These are phyloP conservation scores for Julus scanicus DNA, from an alignment of 2,888 invertebrate species.

Conservation along the genomic window DNA sequence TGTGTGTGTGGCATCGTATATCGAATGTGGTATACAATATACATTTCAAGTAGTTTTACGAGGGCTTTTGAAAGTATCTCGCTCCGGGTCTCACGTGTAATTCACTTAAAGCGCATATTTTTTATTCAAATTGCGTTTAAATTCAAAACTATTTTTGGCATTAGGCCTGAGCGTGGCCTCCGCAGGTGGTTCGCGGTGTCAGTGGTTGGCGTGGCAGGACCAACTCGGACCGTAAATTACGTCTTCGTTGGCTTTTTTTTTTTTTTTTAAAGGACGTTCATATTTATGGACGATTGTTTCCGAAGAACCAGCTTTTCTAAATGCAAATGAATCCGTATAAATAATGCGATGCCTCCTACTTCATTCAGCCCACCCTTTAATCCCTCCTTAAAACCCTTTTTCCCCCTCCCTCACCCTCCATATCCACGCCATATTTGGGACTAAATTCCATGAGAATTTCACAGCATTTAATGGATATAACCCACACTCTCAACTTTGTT, in stretches of 20 bases:
- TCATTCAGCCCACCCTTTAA: not conserved
- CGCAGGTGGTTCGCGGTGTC: not conserved
- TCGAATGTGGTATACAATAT: too few species aligned
- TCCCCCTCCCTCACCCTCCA: too few species aligned
- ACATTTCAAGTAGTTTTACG: not conserved
- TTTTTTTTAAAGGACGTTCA: not conserved
- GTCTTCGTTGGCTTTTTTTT: not conserved
- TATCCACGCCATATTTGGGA: too few species aligned
- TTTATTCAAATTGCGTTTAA: not conserved
- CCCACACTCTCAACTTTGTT: too few species aligned
- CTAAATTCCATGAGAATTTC: too few species aligned
- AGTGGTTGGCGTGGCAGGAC: not conserved
- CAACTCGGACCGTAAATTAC: not conserved
- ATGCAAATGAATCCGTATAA: conserved; percentile 18
- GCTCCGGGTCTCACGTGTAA: not conserved
- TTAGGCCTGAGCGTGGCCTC: not conserved
- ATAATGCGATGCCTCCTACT: not conserved
- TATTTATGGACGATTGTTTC: conserved; percentile 26
- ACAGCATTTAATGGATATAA: too few species aligned
- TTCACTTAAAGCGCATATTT: not conserved
- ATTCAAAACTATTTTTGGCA: not conserved
- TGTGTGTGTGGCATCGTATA: too few species aligned
- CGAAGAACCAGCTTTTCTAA: not conserved
- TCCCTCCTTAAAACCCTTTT: too few species aligned
- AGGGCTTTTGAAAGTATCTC: too few species aligned